phyloP scores from a whole-genome alignment of 1,140 invertebrate genomes.

The Lepidurus apus region DNA sequence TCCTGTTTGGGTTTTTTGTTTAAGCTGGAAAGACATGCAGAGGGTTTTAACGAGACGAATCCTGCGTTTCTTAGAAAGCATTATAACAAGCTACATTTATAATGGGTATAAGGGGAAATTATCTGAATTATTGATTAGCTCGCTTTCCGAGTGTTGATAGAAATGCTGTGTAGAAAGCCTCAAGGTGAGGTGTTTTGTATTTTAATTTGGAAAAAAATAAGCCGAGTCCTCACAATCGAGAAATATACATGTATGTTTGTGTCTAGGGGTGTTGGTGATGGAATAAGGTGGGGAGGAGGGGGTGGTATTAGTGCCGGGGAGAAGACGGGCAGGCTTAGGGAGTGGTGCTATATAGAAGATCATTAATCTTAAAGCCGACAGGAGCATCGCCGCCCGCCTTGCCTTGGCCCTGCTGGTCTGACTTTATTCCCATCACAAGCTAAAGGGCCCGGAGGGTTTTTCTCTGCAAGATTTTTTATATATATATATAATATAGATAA shows the following conservation, averaged over 20 bases:
- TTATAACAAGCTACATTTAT: background rate
- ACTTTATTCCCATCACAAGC: constrained; percentile 8
- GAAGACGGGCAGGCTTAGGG: constrained; percentile 35
- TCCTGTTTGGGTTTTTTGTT: background rate
- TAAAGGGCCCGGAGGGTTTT: background rate
- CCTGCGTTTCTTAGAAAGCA: background rate
- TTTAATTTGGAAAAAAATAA: background rate
- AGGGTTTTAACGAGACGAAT: background rate
- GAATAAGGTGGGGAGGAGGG: constrained; percentile 32
- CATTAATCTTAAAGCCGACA: constrained; percentile 34
- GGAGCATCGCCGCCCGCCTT: constrained; percentile 14
- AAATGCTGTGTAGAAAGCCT: background rate
- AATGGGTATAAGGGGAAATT: background rate
- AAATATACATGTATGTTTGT: constrained; percentile 35
- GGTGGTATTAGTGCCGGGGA: constrained; percentile 2
- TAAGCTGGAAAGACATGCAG: background rate
- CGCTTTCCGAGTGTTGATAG: background rate
- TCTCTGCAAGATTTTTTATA: background rate
- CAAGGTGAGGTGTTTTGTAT: background rate
- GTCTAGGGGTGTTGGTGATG: constrained; percentile 45
- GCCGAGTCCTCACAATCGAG: background rate
- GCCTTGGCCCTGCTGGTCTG: constrained; percentile 11
- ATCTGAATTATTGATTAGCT: background rate
- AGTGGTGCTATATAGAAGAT: constrained; percentile 40
- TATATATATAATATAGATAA: background rate